Percentiles rank a stretch among this genome's conserved stretches.
These are phyloP conservation scores for Cotesia vestalis DNA, from an alignment of 1,140 invertebrate species.

Conservation along the genomic window DNA sequence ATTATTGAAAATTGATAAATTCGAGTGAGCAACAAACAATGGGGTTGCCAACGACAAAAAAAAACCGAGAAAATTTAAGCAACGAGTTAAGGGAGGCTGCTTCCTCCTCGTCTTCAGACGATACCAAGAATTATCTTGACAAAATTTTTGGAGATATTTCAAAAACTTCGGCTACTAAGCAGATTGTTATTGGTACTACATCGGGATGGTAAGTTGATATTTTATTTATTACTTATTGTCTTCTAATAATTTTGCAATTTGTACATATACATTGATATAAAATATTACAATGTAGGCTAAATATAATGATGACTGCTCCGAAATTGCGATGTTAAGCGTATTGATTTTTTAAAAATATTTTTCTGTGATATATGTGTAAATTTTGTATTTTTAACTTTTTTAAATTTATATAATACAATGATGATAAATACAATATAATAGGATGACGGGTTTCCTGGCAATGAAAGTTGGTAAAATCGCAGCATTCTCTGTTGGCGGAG, in stretches of 20 bases:
- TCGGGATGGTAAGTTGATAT: constrained; percentile 81
- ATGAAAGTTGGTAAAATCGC: constrained; percentile 93
- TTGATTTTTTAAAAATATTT: background rate
- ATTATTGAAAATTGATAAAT: too few species aligned
- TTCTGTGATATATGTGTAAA: background rate
- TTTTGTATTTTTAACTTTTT: background rate
- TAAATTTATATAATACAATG: constrained; percentile 32
- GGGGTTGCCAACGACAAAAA: too few species aligned
- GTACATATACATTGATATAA: too few species aligned
- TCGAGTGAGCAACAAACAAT: too few species aligned
- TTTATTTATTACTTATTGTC: background rate
- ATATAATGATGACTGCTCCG: too few species aligned
- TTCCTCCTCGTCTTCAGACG: constrained; percentile 59
- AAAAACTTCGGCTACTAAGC: constrained; percentile 85
- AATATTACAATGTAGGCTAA: background rate
- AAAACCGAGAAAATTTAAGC: constrained; percentile 1
- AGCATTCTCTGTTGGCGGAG: constrained; percentile 86
- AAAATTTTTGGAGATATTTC: constrained; percentile 80
- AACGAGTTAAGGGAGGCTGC: background rate
- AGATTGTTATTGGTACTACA: constrained; percentile 83
- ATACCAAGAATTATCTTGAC: constrained; percentile 75
- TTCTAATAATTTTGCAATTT: background rate
- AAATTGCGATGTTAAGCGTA: background rate
- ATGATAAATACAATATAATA: constrained; percentile 55
- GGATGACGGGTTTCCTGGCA: constrained; percentile 88